Evolutionary conservation across 1,140 invertebrate genomes (phyloP).

Genomic region (Linepithema humile): DNA sequence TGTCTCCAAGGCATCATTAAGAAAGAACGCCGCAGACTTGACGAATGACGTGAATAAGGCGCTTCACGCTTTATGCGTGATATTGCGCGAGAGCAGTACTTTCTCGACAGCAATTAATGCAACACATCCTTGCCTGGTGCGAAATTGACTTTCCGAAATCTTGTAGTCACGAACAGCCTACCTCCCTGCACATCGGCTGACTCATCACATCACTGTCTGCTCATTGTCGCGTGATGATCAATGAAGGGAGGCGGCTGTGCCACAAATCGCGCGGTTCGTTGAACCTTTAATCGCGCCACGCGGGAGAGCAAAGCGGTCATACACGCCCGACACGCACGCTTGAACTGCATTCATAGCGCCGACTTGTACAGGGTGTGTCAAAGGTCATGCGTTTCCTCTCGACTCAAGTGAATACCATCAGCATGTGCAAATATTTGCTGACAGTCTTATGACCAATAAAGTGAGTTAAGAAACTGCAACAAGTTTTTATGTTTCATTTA

Average conservation of each 20-base stretch:
- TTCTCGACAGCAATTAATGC: conserved; percentile 1
- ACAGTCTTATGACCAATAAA: too few species aligned
- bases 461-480: too few species aligned
- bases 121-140: not conserved
- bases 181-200: not conserved
- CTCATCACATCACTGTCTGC: not conserved
- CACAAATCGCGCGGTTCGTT: conserved; percentile 37
- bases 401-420: not conserved
- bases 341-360: not conserved
- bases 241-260: conserved; percentile 16
- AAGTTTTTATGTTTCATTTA: too few species aligned
- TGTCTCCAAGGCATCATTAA: not conserved
- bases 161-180: too few species aligned
- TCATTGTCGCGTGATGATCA: conserved; percentile 30
- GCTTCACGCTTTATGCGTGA: conserved; percentile 1
- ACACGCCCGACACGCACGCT: not conserved
- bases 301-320: not conserved
- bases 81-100: conserved; percentile 2
- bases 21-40: not conserved
- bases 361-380: conserved; percentile 18
- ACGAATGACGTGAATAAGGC: not conserved
- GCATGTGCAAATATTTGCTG: too few species aligned
- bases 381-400: not conserved
- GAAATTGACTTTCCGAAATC: conserved; percentile 9
- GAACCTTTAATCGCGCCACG: conserved; percentile 39